A percentile compares a stretch with the other conserved stretches of the same genome.
These are phyloP conservation scores for Mechanitis mazaeus DNA, from an alignment of 2,888 invertebrate species.

Conservation along the genomic window DNA sequence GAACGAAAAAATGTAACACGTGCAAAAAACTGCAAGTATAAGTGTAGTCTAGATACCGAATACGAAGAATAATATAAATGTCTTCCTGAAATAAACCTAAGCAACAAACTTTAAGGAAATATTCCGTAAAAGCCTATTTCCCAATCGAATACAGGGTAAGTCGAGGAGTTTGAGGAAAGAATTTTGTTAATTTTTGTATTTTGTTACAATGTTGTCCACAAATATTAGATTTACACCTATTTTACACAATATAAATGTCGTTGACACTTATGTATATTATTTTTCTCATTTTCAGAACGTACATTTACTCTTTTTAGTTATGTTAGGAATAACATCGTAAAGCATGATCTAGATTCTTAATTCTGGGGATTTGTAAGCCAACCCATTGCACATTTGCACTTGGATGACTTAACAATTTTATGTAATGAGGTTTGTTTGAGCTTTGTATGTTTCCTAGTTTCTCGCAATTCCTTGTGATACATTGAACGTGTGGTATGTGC, in stretches of 20 bases:
- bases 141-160: too few relatives aligned
- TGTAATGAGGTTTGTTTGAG: conserved; percentile 26
- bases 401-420: conserved; percentile 25
- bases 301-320: conserved; percentile 1
- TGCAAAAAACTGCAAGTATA: too few relatives aligned
- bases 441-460: conserved; percentile 11
- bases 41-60: too few relatives aligned
- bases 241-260: background rate
- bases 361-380: conserved; percentile 21
- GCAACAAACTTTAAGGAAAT: too few relatives aligned
- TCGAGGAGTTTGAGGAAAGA: too few relatives aligned
- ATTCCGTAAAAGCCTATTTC: too few relatives aligned
- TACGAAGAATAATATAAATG: too few relatives aligned
- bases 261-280: conserved; percentile 5
- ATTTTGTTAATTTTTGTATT: background rate
- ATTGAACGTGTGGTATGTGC: background rate
- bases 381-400: conserved; percentile 26
- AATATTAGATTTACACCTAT: background rate
- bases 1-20: too few relatives aligned
- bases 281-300: conserved; percentile 13
- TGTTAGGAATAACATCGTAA: conserved; percentile 10
- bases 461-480: background rate
- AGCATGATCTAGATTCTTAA: conserved; percentile 26
- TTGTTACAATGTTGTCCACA: background rate
- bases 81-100: too few relatives aligned